Evolutionary conservation across 2,888 invertebrate species (phyloP).

Genomic region (Leptinotarsa peninsularis): DNA sequence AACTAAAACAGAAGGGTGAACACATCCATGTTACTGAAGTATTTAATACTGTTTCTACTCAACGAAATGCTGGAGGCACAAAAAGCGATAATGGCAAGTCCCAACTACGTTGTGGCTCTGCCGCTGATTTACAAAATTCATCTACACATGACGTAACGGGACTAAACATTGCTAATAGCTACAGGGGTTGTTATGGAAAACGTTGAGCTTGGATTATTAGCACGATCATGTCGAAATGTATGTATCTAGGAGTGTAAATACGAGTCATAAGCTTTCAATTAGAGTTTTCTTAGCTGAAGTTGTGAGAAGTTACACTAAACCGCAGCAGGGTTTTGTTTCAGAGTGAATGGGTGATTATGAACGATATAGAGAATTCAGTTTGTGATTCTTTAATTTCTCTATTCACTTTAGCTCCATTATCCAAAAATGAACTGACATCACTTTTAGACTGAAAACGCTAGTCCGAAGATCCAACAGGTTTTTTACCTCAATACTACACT

Average conservation of each 20-base stretch:
- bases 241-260: background rate
- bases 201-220: conserved; percentile 30
- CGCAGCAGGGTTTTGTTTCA: too few relatives aligned
- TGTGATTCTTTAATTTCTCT: too few relatives aligned
- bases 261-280: too few relatives aligned
- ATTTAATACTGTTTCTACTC: conserved; percentile 31
- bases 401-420: too few relatives aligned
- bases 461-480: too few relatives aligned
- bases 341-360: too few relatives aligned
- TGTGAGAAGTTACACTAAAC: too few relatives aligned
- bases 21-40: conserved; percentile 33
- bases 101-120: conserved; percentile 28
- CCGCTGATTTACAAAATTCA: conserved; percentile 37
- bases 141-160: conserved; percentile 33
- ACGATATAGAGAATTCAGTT: too few relatives aligned
- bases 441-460: too few relatives aligned
- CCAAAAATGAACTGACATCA: too few relatives aligned
- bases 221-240: conserved; percentile 31
- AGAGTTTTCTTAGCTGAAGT: too few relatives aligned
- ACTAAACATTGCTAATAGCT: conserved; percentile 37
- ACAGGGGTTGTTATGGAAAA: conserved; percentile 31
- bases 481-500: too few relatives aligned
- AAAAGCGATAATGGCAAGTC: conserved; percentile 31
- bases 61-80: conserved; percentile 23
- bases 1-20: conserved; percentile 4